Conservation (phyloP, 2,888 invertebrate species). For the Lottia scabra region DNA sequence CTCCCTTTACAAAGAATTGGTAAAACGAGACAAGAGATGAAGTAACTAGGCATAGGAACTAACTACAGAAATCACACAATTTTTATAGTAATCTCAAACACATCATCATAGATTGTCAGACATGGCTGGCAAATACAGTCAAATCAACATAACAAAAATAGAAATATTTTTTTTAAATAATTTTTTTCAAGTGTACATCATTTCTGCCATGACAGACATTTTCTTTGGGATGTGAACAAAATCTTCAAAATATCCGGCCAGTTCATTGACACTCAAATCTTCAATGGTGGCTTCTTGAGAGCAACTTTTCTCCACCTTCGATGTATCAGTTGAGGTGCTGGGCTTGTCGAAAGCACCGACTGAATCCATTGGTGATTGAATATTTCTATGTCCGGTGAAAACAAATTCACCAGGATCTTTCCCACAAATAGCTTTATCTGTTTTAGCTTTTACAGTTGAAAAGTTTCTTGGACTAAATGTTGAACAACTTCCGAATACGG, state of each 20-base stretch:
- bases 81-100: too few species aligned
- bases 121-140: too few species aligned
- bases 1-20: too few species aligned
- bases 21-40: too few species aligned
- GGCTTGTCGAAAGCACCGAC: too few species aligned
- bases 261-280: slow-evolving; percentile 92
- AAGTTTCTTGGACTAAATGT: slow-evolving; percentile 6
- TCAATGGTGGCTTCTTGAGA: slow-evolving; percentile 83
- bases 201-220: slow-evolving; percentile 97
- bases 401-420: too few species aligned
- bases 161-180: neutral
- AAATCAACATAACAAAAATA: neutral
- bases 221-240: slow-evolving; percentile 96
- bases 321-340: slow-evolving; percentile 19
- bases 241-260: slow-evolving; percentile 95
- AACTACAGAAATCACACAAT: too few species aligned
- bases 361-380: too few species aligned
- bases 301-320: slow-evolving; percentile 70
- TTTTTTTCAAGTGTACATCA: slow-evolving; percentile 87
- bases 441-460: neutral
- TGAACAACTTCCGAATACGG: slow-evolving; percentile 9
- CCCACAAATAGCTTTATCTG: too few species aligned
- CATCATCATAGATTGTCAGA: too few species aligned
- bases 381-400: too few species aligned
- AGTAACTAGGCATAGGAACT: too few species aligned